Base-by-base conservation (phyloP, 2,797 vertebrate genomes). In the Pseudochirops cupreus region DNA sequence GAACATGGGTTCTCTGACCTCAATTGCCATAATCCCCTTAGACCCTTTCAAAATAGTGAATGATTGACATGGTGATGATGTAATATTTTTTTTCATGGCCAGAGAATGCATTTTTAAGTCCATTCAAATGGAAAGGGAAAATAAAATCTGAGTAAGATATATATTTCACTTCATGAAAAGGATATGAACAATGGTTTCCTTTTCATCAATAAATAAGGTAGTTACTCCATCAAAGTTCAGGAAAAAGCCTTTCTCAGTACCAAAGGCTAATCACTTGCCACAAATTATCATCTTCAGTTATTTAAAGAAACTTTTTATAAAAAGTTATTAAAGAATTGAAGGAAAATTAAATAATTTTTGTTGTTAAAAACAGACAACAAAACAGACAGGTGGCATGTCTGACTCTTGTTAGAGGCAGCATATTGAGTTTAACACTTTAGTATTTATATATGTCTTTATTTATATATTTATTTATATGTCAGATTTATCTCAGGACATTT, bases 221-320 rank as follows among this genome's bases (percentile, higher is more conserved):
- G 2, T 39, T 74, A 74, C 1, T n/a, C 46, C 18, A 82, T 82
- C 67, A 46, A 82, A 82, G 21, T 82, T 82, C 0, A 46, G 39
- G 67, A 82, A 39, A 82, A 46, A 2, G 4, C 46, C n/a, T 82
- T 82, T 24, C 7, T 82, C n/a, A 21, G 0, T 82, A 18, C 7
- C 67, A 74, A n/a, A 74, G 62, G 16, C 1, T 14, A 5, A 82
- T 57, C 52, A n/a, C 5, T 95, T 91, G 24, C 33, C 52, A 52
- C 1, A 94, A 54, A 74, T 82, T 4, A 89, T 93, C 4, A 31
- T 91, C 87, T 91, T 95, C 46, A 91, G 21, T 82, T 82, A 82
- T 82, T 82, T 46, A 82, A 24, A 46, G 3, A 82, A 46, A 46
- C n/a, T 24, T 39, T 82, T 82, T 24, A 62, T 53, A 50, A 89